phyloP scores from a whole-genome alignment of 2,888 invertebrate genomes.

The Cyclophora albipunctata region DNA sequence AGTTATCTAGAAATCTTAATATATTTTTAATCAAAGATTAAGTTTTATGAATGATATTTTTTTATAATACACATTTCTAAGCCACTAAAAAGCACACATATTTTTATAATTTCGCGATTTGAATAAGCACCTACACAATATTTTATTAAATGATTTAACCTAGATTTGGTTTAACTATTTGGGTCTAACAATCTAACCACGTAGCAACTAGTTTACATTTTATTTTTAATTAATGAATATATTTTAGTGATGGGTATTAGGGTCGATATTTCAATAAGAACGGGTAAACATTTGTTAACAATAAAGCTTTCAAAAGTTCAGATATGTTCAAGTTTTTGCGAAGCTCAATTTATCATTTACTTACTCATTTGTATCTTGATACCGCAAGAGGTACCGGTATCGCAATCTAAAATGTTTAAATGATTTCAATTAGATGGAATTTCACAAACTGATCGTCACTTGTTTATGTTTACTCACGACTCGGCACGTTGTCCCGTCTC shows the following conservation, averaged over 20 bases:
- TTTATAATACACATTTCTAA: too few species aligned
- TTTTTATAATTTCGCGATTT: not conserved
- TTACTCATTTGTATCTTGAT: slow-evolving; percentile 73
- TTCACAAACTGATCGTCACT: slow-evolving; percentile 8
- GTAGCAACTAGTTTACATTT: too few species aligned
- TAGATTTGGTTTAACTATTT: too few species aligned
- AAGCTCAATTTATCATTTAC: slow-evolving; percentile 42
- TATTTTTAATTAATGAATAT: too few species aligned
- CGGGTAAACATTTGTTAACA: not conserved
- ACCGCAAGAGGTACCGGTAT: slow-evolving; percentile 71
- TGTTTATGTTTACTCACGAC: slow-evolving; percentile 56
- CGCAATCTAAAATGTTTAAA: slow-evolving; percentile 69
- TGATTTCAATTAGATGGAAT: slow-evolving; percentile 36
- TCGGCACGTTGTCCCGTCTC: slow-evolving; percentile 64
- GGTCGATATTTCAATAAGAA: too few species aligned
- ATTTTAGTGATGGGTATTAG: too few species aligned
- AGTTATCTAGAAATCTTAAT: too few species aligned
- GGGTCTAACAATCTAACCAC: too few species aligned
- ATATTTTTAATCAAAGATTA: too few species aligned
- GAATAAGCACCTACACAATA: not conserved
- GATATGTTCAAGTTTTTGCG: slow-evolving; percentile 28
- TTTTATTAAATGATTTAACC: too few species aligned
- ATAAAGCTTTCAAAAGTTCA: slow-evolving; percentile 24
- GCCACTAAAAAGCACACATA: too few species aligned
- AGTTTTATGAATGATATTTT: too few species aligned